Conservation (phyloP, 2,797 vertebrate genomes). For the Rhinichthys osculus region DNA sequence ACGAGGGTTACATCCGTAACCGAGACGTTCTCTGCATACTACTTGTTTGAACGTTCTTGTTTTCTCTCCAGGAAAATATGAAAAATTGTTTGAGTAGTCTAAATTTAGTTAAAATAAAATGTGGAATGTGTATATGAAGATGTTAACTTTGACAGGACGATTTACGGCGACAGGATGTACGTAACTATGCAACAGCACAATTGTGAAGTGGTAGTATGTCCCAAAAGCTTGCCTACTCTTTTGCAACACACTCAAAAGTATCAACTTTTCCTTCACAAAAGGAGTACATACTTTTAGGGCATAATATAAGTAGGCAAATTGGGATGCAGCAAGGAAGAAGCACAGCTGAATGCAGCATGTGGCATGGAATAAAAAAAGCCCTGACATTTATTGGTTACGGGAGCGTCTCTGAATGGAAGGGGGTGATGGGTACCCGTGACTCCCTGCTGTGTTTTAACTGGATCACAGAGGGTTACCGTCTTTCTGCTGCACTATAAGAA, state of each 20-base stretch:
- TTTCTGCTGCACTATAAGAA: slow-evolving; percentile 18
- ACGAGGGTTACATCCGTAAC: too few species aligned
- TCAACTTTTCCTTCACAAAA: not conserved
- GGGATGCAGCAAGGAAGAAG: slow-evolving; percentile 15
- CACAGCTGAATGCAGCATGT: slow-evolving; percentile 37
- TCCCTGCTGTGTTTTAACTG: slow-evolving; percentile 39
- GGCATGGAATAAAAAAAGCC: slow-evolving; percentile 45
- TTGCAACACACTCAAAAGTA: not conserved
- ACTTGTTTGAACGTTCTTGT: not conserved
- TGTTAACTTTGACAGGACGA: not conserved
- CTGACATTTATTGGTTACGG: slow-evolving; percentile 45
- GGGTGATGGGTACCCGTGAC: slow-evolving; percentile 15
- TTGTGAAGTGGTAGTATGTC: not conserved
- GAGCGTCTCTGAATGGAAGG: not conserved
- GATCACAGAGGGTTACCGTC: slow-evolving; percentile 42
- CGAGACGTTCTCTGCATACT: too few species aligned
- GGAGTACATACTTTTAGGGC: not conserved
- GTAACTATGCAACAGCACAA: not conserved
- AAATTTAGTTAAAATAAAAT: not conserved
- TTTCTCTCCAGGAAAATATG: not conserved
- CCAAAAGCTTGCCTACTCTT: not conserved
- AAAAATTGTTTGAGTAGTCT: not conserved
- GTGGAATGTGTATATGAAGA: not conserved
- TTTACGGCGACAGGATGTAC: not conserved
- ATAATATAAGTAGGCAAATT: not conserved